Evolutionary conservation across 2,113 vertebrate genomes (phyloP), one percentile per base, ranked within the genome.

Genomic region (Eulemur rufifrons): DNA sequence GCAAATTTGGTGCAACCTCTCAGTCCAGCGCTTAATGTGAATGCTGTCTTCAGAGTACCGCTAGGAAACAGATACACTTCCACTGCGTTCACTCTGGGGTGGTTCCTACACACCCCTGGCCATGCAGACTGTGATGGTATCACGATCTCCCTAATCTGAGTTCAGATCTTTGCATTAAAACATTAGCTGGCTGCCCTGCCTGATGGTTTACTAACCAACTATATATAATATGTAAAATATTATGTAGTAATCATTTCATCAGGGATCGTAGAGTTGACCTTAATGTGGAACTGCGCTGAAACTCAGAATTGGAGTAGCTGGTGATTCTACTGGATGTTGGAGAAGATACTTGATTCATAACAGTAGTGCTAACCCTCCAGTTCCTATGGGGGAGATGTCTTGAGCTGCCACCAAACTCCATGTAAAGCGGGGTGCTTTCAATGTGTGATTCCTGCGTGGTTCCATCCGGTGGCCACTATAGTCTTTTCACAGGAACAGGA

Each of bases 401-500:
- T 66, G 15, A 93, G 42, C 64, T 77, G 21, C 88, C 32, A 63
- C 45, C 17, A 80, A 34, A 21, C 14, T 64, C 3, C n/a, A 6
- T 66, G 4, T 47, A 20, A 50, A 73, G 45, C 3, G 4, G 15
- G 0, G 10, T 50, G 52, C 64, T 94, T 17, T 59, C 59, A 21
- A 11, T 71, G 11, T 61, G 1, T 64, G 42, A 8, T 47, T 82
- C 37, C 17, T 87, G 13, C 23, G 2, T 87, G n/a, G 37, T 77
- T 86, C 77, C 78, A 68, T 81, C 93, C 95, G 39, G 56, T 96
- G 88, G 69, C 34, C 82, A 83, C 42, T 95, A 64, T 64, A 86
- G 61, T 86, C 63, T 93, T 92, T 92, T 83, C 50, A 52, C 52
- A 64, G 68, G 17, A 89, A 34, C 2, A 91, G 59, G 13, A 88